These are phyloP conservation scores for Myiotriccus ornatus DNA, from an alignment of 2,797 vertebrate genomes.

Conservation along the genomic window DNA sequence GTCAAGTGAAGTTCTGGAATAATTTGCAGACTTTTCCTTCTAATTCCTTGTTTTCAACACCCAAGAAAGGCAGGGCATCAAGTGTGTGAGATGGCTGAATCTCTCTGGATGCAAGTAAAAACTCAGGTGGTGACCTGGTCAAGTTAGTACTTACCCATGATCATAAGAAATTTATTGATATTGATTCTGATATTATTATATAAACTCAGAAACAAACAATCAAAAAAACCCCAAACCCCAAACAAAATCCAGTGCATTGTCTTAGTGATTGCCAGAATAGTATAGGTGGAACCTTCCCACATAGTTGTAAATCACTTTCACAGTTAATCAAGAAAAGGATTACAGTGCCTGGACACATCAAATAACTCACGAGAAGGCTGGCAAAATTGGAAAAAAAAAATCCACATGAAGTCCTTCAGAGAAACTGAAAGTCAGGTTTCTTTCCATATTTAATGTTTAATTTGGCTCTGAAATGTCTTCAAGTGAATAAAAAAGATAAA, in stretches of 20 bases:
- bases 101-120: background rate
- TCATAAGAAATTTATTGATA: background rate
- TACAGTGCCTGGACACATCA: background rate
- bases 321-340: background rate
- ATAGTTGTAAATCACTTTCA: background rate
- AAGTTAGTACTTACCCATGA: background rate
- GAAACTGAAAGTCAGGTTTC: background rate
- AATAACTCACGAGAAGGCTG: background rate
- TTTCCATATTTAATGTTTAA: background rate
- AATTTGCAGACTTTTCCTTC: background rate
- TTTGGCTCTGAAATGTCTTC: background rate
- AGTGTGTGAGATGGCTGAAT: background rate
- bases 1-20: background rate
- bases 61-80: background rate
- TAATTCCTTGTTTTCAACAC: background rate
- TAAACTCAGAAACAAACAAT: background rate
- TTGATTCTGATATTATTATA: background rate
- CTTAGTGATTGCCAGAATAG: background rate
- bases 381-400: background rate
- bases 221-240: background rate
- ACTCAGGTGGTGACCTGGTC: background rate
- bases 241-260: fast-evolving
- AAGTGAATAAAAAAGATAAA: background rate
- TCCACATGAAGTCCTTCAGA: background rate
- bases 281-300: background rate